Evolutionary conservation across 2,888 invertebrate species (phyloP).

Genomic region (Oeneis ivallda): DNA sequence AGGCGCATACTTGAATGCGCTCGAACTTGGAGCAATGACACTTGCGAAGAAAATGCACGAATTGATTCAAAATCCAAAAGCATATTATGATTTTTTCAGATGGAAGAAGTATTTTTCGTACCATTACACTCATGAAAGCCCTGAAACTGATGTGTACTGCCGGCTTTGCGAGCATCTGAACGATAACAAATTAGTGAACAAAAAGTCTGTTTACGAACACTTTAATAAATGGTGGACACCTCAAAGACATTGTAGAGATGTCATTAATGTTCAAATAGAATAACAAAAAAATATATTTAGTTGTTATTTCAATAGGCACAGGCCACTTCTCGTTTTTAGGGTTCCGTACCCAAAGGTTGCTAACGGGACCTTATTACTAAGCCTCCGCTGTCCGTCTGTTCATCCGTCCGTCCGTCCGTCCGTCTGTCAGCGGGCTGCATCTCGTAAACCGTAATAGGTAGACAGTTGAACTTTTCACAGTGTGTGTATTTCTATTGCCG

Average conservation of each 20-base stretch:
- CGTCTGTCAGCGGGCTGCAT: no score
- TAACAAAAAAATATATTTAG: background rate
- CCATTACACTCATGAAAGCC: slow-evolving; percentile 48
- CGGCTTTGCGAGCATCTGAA: slow-evolving; percentile 58
- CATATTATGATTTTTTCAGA: slow-evolving; percentile 56
- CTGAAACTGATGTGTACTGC: slow-evolving; percentile 60
- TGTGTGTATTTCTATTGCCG: no score
- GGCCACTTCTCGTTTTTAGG: no score
- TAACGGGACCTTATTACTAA: no score
- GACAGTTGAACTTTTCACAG: no score
- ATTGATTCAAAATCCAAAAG: slow-evolving; percentile 47
- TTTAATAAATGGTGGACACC: slow-evolving; percentile 58
- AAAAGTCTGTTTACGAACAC: slow-evolving; percentile 43
- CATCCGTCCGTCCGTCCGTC: no score
- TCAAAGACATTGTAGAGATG: slow-evolving; percentile 15
- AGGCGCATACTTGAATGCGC: slow-evolving; percentile 59
- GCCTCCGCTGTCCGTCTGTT: no score
- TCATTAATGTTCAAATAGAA: slow-evolving; percentile 5
- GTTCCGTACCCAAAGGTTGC: no score
- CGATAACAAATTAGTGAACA: slow-evolving; percentile 45
- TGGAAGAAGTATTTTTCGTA: slow-evolving; percentile 61
- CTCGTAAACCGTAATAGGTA: no score
- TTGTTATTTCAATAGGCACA: no score
- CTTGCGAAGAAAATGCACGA: slow-evolving; percentile 54
- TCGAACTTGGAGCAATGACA: slow-evolving; percentile 47